Percentiles rank a stretch among this genome's conserved stretches.
Evolutionary conservation across 1,140 invertebrate species (phyloP).

Genomic region (Papilio xuthus): DNA sequence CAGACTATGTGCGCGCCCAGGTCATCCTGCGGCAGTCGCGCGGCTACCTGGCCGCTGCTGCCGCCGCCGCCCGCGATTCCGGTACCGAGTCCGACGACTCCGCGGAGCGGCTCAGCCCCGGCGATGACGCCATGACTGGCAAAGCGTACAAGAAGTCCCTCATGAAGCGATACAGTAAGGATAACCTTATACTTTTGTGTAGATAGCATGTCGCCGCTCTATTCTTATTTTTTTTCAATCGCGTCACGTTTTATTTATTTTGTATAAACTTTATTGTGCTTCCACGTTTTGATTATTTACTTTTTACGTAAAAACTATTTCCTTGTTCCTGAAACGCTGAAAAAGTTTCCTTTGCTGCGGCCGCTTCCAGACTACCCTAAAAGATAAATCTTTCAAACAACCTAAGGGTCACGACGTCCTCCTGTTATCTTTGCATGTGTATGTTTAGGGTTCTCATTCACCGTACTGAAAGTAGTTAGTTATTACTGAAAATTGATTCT

Average conservation of each 20-base stretch:
- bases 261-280: constrained; percentile 12
- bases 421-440: background rate
- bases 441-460: background rate
- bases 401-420: background rate
- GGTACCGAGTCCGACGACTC: constrained; percentile 90
- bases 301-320: constrained; percentile 36
- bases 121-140: constrained; percentile 82
- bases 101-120: constrained; percentile 82
- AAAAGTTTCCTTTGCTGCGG: constrained; percentile 18
- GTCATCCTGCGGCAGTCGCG: constrained; percentile 78
- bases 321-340: constrained; percentile 26
- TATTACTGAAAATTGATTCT: background rate
- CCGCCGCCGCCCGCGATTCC: constrained; percentile 82
- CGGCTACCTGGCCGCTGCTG: constrained; percentile 82
- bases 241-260: constrained; percentile 30
- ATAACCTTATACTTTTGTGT: constrained; percentile 26
- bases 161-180: constrained; percentile 95
- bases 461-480: background rate
- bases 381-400: constrained; percentile 1
- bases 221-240: background rate
- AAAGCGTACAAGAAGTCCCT: constrained; percentile 94
- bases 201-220: background rate
- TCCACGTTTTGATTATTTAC: constrained; percentile 27
- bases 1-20: constrained; percentile 75
- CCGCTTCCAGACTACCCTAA: background rate